A percentile compares a stretch with the other conserved stretches of the same genome.
phyloP scores from a whole-genome alignment of 2,888 invertebrate species.

The Steinernema hermaphroditum region DNA sequence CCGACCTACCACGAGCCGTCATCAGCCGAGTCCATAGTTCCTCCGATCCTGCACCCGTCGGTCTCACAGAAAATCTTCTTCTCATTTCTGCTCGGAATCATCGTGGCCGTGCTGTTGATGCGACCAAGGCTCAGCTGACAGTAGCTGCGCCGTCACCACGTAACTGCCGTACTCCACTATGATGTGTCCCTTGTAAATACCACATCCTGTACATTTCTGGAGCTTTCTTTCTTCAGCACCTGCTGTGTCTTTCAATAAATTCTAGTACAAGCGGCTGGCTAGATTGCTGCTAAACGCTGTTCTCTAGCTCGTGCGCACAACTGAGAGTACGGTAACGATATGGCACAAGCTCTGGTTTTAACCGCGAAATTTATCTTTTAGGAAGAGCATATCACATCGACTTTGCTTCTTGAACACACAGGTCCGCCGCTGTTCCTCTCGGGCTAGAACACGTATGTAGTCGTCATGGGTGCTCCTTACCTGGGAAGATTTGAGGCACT shows the following conservation, averaged over 20 bases:
- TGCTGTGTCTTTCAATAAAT: conserved; percentile 1
- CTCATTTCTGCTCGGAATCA: conserved; percentile 2
- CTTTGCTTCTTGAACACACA: not conserved
- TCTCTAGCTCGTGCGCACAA: no score
- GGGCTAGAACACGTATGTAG: not conserved
- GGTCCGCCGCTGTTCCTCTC: not conserved
- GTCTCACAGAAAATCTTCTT: conserved; percentile 19
- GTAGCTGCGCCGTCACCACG: not conserved
- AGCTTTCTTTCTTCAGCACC: not conserved
- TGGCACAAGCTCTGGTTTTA: no score
- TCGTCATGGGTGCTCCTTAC: not conserved
- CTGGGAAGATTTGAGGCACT: not conserved
- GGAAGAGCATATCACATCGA: no score
- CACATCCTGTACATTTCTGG: not conserved
- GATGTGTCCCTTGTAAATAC: not conserved
- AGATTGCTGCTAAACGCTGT: no score
- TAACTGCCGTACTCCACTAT: not conserved
- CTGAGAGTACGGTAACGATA: no score
- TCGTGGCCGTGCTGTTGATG: conserved; percentile 13
- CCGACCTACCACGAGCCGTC: not conserved
- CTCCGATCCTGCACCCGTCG: conserved; percentile 9
- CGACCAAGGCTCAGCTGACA: not conserved
- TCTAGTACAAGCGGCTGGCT: no score
- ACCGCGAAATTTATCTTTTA: no score
- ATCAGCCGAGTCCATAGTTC: not conserved